Evolutionary conservation across 2,888 invertebrate species (phyloP), one percentile per base, ranked within the genome.

Genomic region (Rhamphomyia laevipes): DNA sequence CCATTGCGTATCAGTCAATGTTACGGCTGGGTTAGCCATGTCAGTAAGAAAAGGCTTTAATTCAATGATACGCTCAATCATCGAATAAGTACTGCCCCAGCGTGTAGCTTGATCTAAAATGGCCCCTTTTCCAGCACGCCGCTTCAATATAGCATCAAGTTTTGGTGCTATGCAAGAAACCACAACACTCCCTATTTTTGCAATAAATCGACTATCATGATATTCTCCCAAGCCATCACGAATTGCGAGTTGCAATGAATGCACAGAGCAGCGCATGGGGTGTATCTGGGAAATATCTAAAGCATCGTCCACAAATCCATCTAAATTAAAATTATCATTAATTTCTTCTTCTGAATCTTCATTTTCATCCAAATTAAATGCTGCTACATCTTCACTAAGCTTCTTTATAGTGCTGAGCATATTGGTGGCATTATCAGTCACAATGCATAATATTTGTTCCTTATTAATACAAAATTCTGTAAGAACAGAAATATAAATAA

Each of bases 291-390:
- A 21, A 43, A 18, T 43, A 43, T 43, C 30, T 43, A 43, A 43
- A 43, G 43, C 43, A 23, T 23, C 43, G 17, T 43, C 43, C 43
- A 43, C 21, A 43, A 43, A 43, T 43, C 43, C 43, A 17, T 43
- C 23, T 43, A 43, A 33, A 42, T n/a, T n/a, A n/a, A n/a, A n/a
- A 43, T 43, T 43, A 21, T 18, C 43, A 21, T 43, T 43, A 21
- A 21, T 43, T 23, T 43, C 43, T 18, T 43, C 43, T 18, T 27
- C 23, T 23, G 23, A 43, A 43, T 23, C 43, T 43, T 43, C 43
- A 43, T 43, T 43, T 43, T 30, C 43, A 43, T 43, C 43, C 13
- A 23, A 17, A 21, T 15, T 10, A 43, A 27, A 43, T 43, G 43
- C 43, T 12, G 30, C 43, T 43, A 43, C 43, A 43, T 43, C 43